Percentiles rank a stretch among this genome's conserved stretches.
phyloP scores from a whole-genome alignment of 2,797 vertebrate genomes.

The Propithecus deckenii region DNA sequence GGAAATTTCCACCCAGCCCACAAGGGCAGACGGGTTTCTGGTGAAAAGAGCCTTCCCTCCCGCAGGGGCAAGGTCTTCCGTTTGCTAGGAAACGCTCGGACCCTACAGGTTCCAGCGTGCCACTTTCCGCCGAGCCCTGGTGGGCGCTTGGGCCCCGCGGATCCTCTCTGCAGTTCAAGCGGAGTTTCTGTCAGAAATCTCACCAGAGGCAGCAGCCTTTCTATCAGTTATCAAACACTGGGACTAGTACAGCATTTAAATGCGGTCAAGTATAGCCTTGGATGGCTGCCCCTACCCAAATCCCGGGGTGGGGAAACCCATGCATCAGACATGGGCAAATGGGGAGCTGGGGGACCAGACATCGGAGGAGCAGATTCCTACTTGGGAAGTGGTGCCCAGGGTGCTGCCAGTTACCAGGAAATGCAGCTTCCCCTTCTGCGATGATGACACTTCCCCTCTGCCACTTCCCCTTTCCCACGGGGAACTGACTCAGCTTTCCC shows the following conservation, averaged over 20 bases:
- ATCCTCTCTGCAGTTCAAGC: not conserved
- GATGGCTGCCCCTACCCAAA: not conserved
- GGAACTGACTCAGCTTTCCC: slow-evolving; percentile 81
- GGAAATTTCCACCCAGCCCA: slow-evolving; percentile 80
- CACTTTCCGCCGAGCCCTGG: not conserved
- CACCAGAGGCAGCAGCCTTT: not conserved
- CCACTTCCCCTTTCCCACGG: slow-evolving; percentile 81
- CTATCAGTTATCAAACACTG: not conserved
- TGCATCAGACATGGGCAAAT: not conserved
- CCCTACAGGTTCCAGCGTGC: not conserved
- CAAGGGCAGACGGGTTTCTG: slow-evolving; percentile 51
- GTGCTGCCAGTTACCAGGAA: slow-evolving; percentile 75
- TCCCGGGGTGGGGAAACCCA: not conserved
- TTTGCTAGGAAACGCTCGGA: not conserved
- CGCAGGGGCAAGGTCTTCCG: slow-evolving; percentile 10
- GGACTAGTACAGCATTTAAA: not conserved
- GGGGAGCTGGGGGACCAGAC: not conserved
- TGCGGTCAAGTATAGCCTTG: not conserved
- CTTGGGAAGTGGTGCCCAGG: slow-evolving; percentile 53
- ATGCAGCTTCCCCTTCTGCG: slow-evolving; percentile 72
- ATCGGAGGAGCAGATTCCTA: not conserved
- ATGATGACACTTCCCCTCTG: slow-evolving; percentile 79
- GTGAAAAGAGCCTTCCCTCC: slow-evolving; percentile 29
- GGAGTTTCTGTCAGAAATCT: not conserved
- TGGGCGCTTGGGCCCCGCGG: not conserved